Evolutionary conservation across 92 coral and sea anemone genomes (phyloP), one percentile per base, ranked within the genome.

Genomic region (Palythoa caribaeorum): DNA sequence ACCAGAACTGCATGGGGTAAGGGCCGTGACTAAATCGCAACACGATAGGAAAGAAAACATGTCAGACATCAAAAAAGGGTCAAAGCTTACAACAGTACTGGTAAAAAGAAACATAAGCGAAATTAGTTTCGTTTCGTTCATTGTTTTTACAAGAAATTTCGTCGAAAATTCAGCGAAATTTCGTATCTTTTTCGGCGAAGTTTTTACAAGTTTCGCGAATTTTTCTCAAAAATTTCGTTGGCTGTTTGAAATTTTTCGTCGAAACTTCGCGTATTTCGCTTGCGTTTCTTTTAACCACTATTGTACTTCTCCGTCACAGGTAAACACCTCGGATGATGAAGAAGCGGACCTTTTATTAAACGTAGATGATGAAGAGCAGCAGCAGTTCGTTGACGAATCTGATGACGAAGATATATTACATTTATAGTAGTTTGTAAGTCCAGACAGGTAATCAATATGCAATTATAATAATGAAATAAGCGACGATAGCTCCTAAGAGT

Each of bases 1-100:
- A 94, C 96, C 97, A 95, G 88, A 89, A 97, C 94, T 92, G 96
- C 90, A 95, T 91, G 1, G 99, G 98, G 62, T 91, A 95, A 13
- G 99, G 96, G 20, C 99, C 98, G 80, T 95, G 91, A 83, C 99
- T 96, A 83, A 17, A 70, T n/a, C 19, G 19, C n/a, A 51, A 7
- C 19, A n/a, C 28, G 36, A 70, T 70, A 38, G 66, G 50, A 47
- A 10, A 77, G 53, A 13, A 71, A 53, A 60, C 9, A n/a, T 35
- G 28, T 50, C 36, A 70, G 11, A 80, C 11, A 15, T 15, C 0
- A 20, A 3, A 35, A 71, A 1, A 4, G 6, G 3, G 57, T 6
- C 13, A 28, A 2, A 9, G 36, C 5, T 7, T 0, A 70, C 5
- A 39, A 28, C 28, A 28, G 28, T 28, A 28, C 28, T 28, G 28